Percentiles rank a stretch among this genome's conserved stretches.
phyloP scores from a whole-genome alignment of 1,140 invertebrate genomes.

The Pseudoatta argentina region DNA sequence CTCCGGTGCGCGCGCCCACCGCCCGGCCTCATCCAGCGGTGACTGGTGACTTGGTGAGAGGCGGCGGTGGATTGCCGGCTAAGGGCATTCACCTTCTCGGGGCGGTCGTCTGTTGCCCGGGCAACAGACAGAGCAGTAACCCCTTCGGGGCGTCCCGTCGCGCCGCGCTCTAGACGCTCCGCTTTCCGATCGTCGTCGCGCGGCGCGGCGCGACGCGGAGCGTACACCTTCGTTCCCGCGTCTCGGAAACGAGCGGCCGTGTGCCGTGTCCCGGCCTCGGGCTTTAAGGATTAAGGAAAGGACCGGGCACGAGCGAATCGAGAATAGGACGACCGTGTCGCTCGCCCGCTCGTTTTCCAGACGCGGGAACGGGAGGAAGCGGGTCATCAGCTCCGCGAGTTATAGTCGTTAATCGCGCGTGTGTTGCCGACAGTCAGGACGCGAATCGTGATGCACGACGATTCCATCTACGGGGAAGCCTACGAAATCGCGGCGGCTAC shows the following conservation, averaged over 20 bases:
- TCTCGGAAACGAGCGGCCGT: constrained; percentile 58
- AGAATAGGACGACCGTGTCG: not conserved
- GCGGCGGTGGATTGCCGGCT: constrained; percentile 25
- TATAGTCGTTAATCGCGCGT: not conserved
- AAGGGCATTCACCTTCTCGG: constrained; percentile 73
- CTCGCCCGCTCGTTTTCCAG: constrained; percentile 42
- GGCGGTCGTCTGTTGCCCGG: constrained; percentile 73
- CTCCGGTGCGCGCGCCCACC: not conserved
- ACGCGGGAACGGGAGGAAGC: constrained; percentile 37
- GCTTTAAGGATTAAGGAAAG: not conserved
- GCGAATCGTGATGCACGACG: not conserved
- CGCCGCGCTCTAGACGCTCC: constrained; percentile 31
- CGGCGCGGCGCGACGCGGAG: constrained; percentile 16
- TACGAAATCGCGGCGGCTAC: not conserved
- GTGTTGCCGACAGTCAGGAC: not conserved
- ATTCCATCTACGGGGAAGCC: not conserved
- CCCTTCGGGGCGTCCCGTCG: constrained; percentile 66
- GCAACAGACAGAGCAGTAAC: constrained; percentile 77
- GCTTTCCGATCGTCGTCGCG: not conserved
- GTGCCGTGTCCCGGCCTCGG: not conserved
- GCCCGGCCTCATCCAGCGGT: not conserved
- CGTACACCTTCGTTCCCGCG: constrained; percentile 65
- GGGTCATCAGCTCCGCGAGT: not conserved
- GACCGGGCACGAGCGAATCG: not conserved
- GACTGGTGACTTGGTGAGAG: too few species aligned